Percentiles rank a stretch among this genome's conserved stretches.
Evolutionary conservation across 2,797 vertebrate genomes (phyloP).

Genomic region (Knipowitschia caucasica): DNA sequence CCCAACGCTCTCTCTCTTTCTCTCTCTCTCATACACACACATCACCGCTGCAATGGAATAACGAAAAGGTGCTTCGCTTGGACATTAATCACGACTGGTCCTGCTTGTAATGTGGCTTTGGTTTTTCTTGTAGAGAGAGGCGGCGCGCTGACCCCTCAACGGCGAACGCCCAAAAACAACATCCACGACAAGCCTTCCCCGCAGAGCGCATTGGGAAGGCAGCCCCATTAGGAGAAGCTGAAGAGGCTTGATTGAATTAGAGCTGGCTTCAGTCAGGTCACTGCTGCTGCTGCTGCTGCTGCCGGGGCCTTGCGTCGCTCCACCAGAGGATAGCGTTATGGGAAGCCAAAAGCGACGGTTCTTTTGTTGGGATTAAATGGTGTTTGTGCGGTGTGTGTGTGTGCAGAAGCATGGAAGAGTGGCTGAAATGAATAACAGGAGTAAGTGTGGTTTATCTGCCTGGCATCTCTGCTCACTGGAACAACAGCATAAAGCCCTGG

Average conservation of each 20-base stretch:
- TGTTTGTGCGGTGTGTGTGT: conserved; percentile 35
- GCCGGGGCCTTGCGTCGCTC: conserved; percentile 45
- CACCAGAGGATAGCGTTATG: conserved; percentile 15
- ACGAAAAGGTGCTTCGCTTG: conserved; percentile 50
- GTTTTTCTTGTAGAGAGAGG: conserved; percentile 43
- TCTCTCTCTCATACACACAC: conserved; percentile 14
- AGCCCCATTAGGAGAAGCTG: conserved; percentile 54
- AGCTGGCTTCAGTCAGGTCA: conserved; percentile 44
- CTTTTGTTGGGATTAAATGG: conserved; percentile 47
- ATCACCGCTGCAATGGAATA: conserved; percentile 34
- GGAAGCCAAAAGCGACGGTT: conserved; percentile 31
- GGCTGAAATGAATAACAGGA: conserved; percentile 39
- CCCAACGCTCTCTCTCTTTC: neutral
- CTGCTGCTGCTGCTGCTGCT: conserved; percentile 27
- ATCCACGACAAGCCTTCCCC: conserved; percentile 54
- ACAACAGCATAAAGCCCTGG: conserved; percentile 48
- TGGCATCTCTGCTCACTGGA: conserved; percentile 42
- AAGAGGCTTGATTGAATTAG: conserved; percentile 63
- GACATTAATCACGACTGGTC: conserved; percentile 62
- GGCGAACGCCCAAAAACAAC: conserved; percentile 45
- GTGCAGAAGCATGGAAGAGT: conserved; percentile 41
- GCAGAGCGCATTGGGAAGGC: conserved; percentile 45
- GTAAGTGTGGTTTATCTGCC: conserved; percentile 55
- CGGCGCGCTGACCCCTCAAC: conserved; percentile 49
- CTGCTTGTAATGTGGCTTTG: conserved; percentile 49